Evolutionary conservation across 2,113 vertebrate species (phyloP).

Genomic region (Mastomys natalensis): DNA sequence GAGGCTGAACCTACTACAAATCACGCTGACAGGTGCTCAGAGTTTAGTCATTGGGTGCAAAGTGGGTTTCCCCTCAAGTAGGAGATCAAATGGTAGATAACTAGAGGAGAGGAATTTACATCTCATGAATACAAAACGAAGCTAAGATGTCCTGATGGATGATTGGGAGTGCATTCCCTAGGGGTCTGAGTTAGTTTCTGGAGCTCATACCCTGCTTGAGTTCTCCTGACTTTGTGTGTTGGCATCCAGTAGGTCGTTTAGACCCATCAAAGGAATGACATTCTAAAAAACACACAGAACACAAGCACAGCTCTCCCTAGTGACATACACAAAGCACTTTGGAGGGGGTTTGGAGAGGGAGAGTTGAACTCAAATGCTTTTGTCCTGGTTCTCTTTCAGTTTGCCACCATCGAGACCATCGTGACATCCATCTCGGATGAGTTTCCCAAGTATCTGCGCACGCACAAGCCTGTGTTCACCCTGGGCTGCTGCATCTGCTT

Average conservation of each 20-base stretch:
- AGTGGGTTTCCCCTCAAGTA: slow-evolving; percentile 40
- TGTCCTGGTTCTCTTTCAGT: slow-evolving; percentile 85
- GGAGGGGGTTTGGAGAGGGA: not conserved
- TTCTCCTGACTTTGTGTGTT: not conserved
- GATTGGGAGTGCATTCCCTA: not conserved
- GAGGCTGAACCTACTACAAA: slow-evolving; percentile 33
- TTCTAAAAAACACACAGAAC: not conserved
- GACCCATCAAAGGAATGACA: not conserved
- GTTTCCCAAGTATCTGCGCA: slow-evolving; percentile 96
- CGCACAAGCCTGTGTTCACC: slow-evolving; percentile 96
- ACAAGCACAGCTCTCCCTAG: not conserved
- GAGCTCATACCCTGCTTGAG: not conserved
- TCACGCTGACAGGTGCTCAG: slow-evolving; percentile 41
- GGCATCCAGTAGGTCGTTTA: not conserved
- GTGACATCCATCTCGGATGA: slow-evolving; percentile 98
- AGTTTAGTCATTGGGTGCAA: slow-evolving; percentile 40
- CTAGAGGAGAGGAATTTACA: slow-evolving; percentile 62
- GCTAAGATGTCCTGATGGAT: not conserved
- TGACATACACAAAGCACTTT: not conserved
- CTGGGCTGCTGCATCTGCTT: slow-evolving; percentile 93
- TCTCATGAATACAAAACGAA: slow-evolving; percentile 60
- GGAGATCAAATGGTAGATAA: slow-evolving; percentile 53
- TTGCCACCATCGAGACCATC: slow-evolving; percentile 99
- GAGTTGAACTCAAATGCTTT: fast-evolving
- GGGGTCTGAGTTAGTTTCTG: not conserved